Percentiles rank a stretch among this genome's conserved stretches.
phyloP scores from a whole-genome alignment of 1,140 invertebrate genomes.

The Temnothorax nylanderi region DNA sequence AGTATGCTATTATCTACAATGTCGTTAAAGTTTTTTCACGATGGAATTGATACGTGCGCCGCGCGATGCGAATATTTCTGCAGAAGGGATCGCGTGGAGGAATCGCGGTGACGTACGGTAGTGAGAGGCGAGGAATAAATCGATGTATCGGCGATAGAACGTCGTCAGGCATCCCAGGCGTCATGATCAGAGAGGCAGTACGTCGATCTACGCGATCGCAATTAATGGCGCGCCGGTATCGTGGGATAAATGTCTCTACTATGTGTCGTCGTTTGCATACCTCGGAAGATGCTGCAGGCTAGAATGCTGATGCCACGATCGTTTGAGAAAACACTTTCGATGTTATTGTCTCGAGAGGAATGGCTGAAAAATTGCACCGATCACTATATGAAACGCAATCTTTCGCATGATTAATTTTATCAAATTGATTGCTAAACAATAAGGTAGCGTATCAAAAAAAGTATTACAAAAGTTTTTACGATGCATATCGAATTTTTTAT shows the following conservation, averaged over 20 bases:
- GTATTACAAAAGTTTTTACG: not conserved
- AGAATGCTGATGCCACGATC: constrained; percentile 27
- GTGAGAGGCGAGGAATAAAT: constrained; percentile 55
- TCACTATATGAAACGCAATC: constrained; percentile 4
- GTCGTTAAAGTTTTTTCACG: not conserved
- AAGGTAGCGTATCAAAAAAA: not conserved
- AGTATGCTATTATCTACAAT: not conserved
- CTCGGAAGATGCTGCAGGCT: constrained; percentile 44
- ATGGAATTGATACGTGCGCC: not conserved
- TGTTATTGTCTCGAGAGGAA: not conserved
- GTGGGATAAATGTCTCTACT: constrained; percentile 80
- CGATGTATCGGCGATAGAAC: constrained; percentile 55
- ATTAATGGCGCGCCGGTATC: constrained; percentile 78
- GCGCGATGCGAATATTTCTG: not conserved
- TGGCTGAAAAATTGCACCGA: constrained; percentile 28
- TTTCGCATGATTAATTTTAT: not conserved
- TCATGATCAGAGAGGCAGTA: constrained; percentile 71
- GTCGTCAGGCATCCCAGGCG: constrained; percentile 55
- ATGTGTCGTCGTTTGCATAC: constrained; percentile 52
- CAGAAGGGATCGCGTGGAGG: constrained; percentile 14
- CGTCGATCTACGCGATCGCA: constrained; percentile 74
- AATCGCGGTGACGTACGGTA: constrained; percentile 34
- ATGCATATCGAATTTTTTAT: not conserved
- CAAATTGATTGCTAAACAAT: not conserved
- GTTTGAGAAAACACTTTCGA: constrained; percentile 24